phyloP scores from a whole-genome alignment of 2,113 vertebrate genomes.

The Gymnogyps californianus region DNA sequence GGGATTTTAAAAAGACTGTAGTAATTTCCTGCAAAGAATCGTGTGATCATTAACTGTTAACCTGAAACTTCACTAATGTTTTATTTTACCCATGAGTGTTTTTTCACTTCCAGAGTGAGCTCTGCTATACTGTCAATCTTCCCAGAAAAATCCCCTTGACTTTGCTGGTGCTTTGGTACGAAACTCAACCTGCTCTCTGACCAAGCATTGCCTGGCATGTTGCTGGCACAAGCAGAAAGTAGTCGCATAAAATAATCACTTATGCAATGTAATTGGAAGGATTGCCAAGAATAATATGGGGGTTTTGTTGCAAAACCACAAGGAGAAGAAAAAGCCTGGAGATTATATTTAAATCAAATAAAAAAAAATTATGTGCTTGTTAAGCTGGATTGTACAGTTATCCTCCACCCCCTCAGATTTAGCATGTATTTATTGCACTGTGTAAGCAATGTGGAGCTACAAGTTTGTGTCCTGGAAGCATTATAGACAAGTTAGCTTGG shows the following conservation, averaged over 20 bases:
- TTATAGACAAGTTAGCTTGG: not conserved
- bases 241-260: not conserved
- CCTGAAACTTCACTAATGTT: constrained; percentile 50
- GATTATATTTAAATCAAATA: not conserved
- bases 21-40: constrained; percentile 33
- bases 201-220: not conserved
- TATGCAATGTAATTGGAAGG: not conserved
- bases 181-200: not conserved
- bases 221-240: not conserved
- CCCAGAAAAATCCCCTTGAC: not conserved
- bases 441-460: not conserved
- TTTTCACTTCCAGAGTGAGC: not conserved
- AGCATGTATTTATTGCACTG: not conserved
- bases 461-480: not conserved
- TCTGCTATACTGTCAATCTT: not conserved
- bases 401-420: not conserved
- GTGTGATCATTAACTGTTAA: constrained; percentile 60
- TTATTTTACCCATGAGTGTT: constrained; percentile 44
- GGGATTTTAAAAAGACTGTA: constrained; percentile 11
- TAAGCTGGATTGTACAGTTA: not conserved
- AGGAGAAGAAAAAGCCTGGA: not conserved
- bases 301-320: not conserved
- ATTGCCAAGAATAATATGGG: not conserved
- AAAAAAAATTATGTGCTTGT: rapidly evolving
- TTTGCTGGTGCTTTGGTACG: not conserved